phyloP scores from a whole-genome alignment of 2,797 vertebrate genomes.

The Sebastiscus albofasciatus region DNA sequence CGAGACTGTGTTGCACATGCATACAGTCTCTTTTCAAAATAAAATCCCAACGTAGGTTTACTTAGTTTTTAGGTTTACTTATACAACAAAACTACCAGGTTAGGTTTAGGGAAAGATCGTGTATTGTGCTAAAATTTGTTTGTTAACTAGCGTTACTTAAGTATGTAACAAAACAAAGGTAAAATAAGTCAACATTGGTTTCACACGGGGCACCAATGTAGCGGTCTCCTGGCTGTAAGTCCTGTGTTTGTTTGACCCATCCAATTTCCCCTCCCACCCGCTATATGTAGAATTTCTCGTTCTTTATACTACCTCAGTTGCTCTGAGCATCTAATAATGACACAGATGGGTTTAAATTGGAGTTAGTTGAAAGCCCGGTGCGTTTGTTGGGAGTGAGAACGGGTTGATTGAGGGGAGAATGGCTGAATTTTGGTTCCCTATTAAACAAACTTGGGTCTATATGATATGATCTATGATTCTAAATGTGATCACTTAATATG shows the following conservation, averaged over 20 bases:
- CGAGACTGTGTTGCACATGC: no score
- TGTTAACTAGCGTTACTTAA: no score
- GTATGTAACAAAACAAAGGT: no score
- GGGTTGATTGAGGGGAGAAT: neutral
- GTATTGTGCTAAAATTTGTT: neutral
- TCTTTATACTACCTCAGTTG: neutral
- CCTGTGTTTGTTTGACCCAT: neutral
- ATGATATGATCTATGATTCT: neutral
- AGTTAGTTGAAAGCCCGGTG: neutral
- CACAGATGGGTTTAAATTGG: neutral
- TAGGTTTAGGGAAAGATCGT: neutral
- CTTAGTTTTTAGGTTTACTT: neutral
- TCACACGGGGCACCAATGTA: no score
- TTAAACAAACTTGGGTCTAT: neutral
- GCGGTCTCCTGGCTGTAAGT: neutral
- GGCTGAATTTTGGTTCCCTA: neutral
- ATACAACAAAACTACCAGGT: neutral
- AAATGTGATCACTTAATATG: neutral
- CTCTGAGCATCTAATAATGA: neutral
- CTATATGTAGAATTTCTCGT: accelerated
- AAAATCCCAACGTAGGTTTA: neutral
- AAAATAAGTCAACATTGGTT: no score
- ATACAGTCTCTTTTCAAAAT: neutral
- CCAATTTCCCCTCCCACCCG: neutral
- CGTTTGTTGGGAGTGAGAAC: neutral